These are phyloP conservation scores for Plodia interpunctella DNA, from an alignment of 1,140 invertebrate genomes.

Conservation along the genomic window DNA sequence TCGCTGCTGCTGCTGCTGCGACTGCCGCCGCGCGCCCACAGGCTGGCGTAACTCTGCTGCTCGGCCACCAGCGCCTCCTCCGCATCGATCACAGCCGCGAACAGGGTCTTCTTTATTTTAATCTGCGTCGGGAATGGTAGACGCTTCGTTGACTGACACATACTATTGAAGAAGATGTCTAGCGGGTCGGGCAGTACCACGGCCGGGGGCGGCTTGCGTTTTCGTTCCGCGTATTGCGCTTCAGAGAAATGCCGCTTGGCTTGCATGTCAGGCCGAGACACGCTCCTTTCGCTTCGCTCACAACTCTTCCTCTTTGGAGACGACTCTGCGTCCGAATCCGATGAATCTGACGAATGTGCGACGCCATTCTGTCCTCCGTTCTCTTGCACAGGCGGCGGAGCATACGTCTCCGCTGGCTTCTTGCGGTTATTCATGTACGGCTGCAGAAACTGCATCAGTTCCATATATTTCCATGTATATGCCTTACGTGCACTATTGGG, in stretches of 20 bases:
- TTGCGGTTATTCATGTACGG: slow-evolving; percentile 67
- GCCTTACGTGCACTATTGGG: slow-evolving; percentile 44
- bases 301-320: slow-evolving; percentile 37
- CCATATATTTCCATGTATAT: slow-evolving; percentile 68
- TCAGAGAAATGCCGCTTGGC: slow-evolving; percentile 37
- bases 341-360: slow-evolving; percentile 37
- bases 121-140: slow-evolving; percentile 62
- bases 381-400: slow-evolving; percentile 14
- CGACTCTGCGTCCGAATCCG: slow-evolving; percentile 44
- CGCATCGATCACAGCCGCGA: slow-evolving; percentile 55
- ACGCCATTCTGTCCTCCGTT: slow-evolving; percentile 33
- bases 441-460: slow-evolving; percentile 65
- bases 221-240: slow-evolving; percentile 24
- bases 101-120: slow-evolving; percentile 56
- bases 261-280: slow-evolving; percentile 48
- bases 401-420: slow-evolving; percentile 39
- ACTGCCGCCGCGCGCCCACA: slow-evolving; percentile 55
- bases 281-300: slow-evolving; percentile 40
- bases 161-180: slow-evolving; percentile 70
- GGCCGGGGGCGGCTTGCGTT: slow-evolving; percentile 27
- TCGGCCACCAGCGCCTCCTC: slow-evolving; percentile 63
- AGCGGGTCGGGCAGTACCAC: slow-evolving; percentile 46
- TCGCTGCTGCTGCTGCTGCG: slow-evolving; percentile 44
- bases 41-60: slow-evolving; percentile 61
- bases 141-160: slow-evolving; percentile 68